A percentile compares a stretch with the other conserved stretches of the same genome.
These are phyloP conservation scores for Aphelenchoides fujianensis DNA, from an alignment of 1,140 invertebrate genomes.

Conservation along the genomic window DNA sequence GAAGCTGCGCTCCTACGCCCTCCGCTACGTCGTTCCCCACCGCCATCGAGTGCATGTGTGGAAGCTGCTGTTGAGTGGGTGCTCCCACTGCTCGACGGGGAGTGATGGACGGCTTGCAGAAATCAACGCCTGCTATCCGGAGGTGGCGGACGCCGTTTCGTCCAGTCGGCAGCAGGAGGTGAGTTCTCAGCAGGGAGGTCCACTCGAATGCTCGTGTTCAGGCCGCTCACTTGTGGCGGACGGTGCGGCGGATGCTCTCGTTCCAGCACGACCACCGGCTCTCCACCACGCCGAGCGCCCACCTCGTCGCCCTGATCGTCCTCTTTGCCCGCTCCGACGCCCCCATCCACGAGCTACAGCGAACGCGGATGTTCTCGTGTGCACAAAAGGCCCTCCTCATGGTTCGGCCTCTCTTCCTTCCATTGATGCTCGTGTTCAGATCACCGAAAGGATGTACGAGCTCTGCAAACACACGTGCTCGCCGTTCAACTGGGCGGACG, in stretches of 20 bases:
- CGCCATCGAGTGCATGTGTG: not conserved
- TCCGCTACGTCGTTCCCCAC: not conserved
- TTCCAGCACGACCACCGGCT: not conserved
- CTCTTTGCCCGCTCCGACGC: not conserved
- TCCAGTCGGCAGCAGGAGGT: not conserved
- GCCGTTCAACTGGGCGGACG: constrained; percentile 1
- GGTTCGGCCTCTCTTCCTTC: not conserved
- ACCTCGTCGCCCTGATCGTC: not conserved
- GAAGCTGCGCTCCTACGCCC: not conserved
- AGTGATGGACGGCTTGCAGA: not conserved
- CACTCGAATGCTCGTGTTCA: not conserved
- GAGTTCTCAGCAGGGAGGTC: not conserved
- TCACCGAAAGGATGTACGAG: not conserved
- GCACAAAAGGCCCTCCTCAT: not conserved
- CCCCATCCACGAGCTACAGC: not conserved
- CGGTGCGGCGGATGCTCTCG: not conserved
- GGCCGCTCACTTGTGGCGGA: not conserved
- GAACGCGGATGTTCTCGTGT: not conserved
- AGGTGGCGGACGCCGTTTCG: not conserved
- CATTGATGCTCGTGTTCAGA: constrained; percentile 1
- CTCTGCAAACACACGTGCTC: not conserved
- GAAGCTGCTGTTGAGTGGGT: constrained; percentile 9
- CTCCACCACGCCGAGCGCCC: not conserved
- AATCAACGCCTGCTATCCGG: not conserved
- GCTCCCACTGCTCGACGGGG: not conserved